Conservation (phyloP, 1,140 invertebrate species). For the Chlorops oryzae region DNA sequence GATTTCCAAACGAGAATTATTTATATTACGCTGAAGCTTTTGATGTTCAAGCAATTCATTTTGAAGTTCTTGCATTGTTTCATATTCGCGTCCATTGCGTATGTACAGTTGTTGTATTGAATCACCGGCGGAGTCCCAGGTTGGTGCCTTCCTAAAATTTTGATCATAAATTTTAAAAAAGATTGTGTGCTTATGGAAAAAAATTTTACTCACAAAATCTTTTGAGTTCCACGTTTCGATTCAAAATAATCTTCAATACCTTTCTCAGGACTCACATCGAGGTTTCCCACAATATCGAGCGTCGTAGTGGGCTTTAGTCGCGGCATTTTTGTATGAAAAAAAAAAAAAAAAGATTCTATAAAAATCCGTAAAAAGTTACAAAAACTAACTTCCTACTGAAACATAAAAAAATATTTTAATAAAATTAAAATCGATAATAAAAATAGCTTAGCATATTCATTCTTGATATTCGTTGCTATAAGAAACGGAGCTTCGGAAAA, state of each 20-base stretch:
- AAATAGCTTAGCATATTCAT: too few species aligned
- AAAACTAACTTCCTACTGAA: too few species aligned
- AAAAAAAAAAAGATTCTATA: too few species aligned
- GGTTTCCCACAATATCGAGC: constrained; percentile 40
- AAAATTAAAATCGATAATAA: too few species aligned
- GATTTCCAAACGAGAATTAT: constrained; percentile 26
- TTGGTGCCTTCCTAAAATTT: constrained; percentile 35
- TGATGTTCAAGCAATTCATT: constrained; percentile 31
- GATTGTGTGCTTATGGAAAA: too few species aligned
- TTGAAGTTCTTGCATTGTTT: constrained; percentile 32
- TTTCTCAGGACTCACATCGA: constrained; percentile 40
- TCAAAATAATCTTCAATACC: constrained; percentile 33
- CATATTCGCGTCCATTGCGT: constrained; percentile 37
- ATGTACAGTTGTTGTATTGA: constrained; percentile 38
- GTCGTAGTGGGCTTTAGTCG: constrained; percentile 39
- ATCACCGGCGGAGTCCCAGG: constrained; percentile 33
- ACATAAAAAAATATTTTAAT: too few species aligned
- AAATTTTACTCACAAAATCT: too few species aligned
- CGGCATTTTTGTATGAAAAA: constrained; percentile 42
- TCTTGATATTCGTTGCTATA: too few species aligned
- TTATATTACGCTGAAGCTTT: constrained; percentile 24
- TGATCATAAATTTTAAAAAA: too few species aligned
- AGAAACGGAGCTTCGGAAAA: too few species aligned
- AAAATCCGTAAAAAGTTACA: too few species aligned
- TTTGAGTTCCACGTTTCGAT: too few species aligned